Evolutionary conservation across 2,888 invertebrate species (phyloP).

Genomic region (Dicyrtoma fusca): DNA sequence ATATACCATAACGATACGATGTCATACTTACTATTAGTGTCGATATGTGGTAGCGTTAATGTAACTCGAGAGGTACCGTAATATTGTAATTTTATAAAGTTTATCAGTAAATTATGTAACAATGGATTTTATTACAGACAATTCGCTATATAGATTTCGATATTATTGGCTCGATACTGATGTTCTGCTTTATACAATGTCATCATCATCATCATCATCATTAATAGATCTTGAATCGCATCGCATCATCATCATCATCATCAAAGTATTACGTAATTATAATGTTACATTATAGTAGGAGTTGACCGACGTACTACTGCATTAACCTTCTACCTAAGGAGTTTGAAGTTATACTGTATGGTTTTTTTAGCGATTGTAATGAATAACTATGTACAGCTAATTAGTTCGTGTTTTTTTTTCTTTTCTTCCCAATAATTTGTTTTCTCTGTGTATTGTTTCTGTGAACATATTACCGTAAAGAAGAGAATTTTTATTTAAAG

Average conservation of each 20-base stretch:
- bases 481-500: conserved; percentile 31
- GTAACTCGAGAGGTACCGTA: too few species aligned
- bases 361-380: neutral
- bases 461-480: conserved; percentile 19
- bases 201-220: conserved; percentile 29
- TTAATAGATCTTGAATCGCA: neutral
- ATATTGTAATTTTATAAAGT: too few species aligned
- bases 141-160: conserved; percentile 6
- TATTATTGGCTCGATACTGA: conserved; percentile 8
- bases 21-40: too few species aligned
- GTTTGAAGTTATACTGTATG: neutral
- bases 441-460: neutral
- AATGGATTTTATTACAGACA: conserved; percentile 29
- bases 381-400: neutral
- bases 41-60: too few species aligned
- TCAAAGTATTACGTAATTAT: conserved; percentile 5
- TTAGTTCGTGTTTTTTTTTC: neutral
- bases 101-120: conserved; percentile 27
- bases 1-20: too few species aligned
- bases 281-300: neutral
- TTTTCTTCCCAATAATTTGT: neutral
- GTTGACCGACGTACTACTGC: neutral
- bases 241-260: conserved; percentile 19
- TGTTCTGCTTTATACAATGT: neutral
- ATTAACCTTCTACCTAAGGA: neutral